phyloP scores from a whole-genome alignment of 2,113 vertebrate species.

The Rhinoptilus africanus region DNA sequence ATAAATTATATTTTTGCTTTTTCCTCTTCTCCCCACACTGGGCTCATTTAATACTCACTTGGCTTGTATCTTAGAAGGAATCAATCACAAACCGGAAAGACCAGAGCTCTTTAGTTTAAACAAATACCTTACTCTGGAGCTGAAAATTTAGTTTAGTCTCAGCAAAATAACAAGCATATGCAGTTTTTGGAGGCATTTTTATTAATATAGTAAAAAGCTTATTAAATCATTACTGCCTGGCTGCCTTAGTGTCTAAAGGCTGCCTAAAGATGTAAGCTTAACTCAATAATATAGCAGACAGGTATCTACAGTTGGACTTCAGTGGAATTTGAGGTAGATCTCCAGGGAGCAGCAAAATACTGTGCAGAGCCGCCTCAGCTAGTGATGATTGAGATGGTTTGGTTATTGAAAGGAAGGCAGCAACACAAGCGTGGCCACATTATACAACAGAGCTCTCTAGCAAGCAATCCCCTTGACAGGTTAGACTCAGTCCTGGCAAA shows the following conservation, averaged over 20 bases:
- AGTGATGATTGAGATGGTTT: neutral
- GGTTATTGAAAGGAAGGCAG: neutral
- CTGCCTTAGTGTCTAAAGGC: neutral
- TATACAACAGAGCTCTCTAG: neutral
- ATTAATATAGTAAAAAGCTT: neutral
- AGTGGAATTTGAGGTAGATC: neutral
- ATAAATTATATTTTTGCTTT: constrained; percentile 42
- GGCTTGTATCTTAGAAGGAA: constrained; percentile 28
- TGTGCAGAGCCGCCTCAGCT: neutral
- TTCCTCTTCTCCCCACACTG: neutral
- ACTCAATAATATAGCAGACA: neutral
- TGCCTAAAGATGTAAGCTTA: neutral
- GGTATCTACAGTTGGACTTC: neutral
- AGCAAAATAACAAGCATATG: constrained; percentile 31
- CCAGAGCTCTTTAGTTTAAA: constrained; percentile 43
- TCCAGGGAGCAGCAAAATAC: neutral
- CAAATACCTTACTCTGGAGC: constrained; percentile 9
- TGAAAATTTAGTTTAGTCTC: constrained; percentile 40
- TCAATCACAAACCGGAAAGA: constrained; percentile 38
- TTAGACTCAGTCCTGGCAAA: neutral
- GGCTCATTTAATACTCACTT: constrained; percentile 48
- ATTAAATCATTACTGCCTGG: constrained; percentile 27
- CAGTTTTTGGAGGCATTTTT: constrained; percentile 5
- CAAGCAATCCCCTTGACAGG: neutral
- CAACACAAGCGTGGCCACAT: neutral